Evolutionary conservation across 1,140 invertebrate genomes (phyloP), one percentile per base, ranked within the genome.

Genomic region (Halotydeus destructor): DNA sequence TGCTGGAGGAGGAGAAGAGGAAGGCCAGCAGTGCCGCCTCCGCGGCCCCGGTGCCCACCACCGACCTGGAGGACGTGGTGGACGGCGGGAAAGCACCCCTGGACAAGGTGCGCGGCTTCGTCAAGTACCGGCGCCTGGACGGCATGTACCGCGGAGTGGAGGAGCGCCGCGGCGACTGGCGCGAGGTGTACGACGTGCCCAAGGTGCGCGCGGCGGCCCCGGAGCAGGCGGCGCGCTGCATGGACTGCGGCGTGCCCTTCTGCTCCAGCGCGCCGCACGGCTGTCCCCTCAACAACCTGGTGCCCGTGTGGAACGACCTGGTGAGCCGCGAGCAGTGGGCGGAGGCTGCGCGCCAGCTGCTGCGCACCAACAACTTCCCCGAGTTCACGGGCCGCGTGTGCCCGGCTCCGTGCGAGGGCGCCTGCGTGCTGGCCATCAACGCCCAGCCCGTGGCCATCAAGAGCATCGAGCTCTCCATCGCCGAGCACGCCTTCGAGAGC

Each of bases 171-270:
- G 75, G 85, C 46, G 89, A 98, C 59, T 98, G 89, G 89, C 74
- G 88, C 49, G 93, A 99, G 66, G 86, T 96, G 49, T 94, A 88
- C 59, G 78, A 91, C 57, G 76, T 35, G 70, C 77, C 1, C 91
- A 98, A 62, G n/a, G n/a, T n/a, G 88, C 91, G 9, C n/a, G n/a
- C n/a, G n/a, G n/a, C n/a, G n/a, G n/a, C n/a, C n/a, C n/a, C n/a
- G n/a, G n/a, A n/a, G n/a, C n/a, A n/a, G n/a, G n/a, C 38, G 14
- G 24, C 14, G 8, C 62, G 64, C 11, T 99, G 93, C 60, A 98
- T 98, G 93, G 91, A 98, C 52, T 98, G 93, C 63, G 93, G 93
- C 21, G 86, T 98, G 21, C 93, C 93, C 6, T 98, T 98, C 64
- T 99, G 93, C 59, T 91, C 98, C 64, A 86, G 82, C 25, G 77